Evolutionary conservation across 2,113 vertebrate genomes (phyloP).

Genomic region (Anseranas semipalmata): DNA sequence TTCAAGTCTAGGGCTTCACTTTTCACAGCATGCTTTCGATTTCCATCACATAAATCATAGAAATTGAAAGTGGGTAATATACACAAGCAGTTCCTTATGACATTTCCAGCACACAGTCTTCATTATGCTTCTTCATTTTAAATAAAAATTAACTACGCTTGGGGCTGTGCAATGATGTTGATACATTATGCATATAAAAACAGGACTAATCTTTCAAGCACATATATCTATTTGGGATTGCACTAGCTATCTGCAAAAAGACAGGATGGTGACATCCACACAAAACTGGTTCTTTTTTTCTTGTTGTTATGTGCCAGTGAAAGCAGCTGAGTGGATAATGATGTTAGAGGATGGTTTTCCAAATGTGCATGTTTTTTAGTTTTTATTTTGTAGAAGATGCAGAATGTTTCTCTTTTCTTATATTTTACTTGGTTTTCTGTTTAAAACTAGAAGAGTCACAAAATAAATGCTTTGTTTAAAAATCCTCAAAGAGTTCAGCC

Average conservation of each 20-base stretch:
- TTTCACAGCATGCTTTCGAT: not conserved
- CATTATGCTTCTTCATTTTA: constrained; percentile 65
- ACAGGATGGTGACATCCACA: constrained; percentile 32
- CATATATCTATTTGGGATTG: constrained; percentile 49
- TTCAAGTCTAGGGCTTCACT: constrained; percentile 4
- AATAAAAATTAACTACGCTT: constrained; percentile 66
- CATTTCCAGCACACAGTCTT: constrained; percentile 49
- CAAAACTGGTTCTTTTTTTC: not conserved
- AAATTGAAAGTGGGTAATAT: constrained; percentile 36
- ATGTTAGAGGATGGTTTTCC: not conserved
- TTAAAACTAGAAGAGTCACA: not conserved
- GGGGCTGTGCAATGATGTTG: constrained; percentile 44
- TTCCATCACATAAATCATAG: constrained; percentile 39
- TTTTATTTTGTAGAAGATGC: not conserved
- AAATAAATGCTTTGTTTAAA: not conserved
- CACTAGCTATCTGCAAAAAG: constrained; percentile 59
- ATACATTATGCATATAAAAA: constrained; percentile 57
- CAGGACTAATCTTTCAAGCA: constrained; percentile 44
- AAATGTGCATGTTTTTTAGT: not conserved
- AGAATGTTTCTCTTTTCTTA: not conserved
- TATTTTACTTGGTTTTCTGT: not conserved
- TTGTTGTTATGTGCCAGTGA: not conserved
- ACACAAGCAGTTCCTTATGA: constrained; percentile 51
- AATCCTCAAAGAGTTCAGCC: not conserved
- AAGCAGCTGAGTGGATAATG: constrained; percentile 12